phyloP scores from a whole-genome alignment of 2,888 invertebrate genomes.

The Agrochola lychnidis region DNA sequence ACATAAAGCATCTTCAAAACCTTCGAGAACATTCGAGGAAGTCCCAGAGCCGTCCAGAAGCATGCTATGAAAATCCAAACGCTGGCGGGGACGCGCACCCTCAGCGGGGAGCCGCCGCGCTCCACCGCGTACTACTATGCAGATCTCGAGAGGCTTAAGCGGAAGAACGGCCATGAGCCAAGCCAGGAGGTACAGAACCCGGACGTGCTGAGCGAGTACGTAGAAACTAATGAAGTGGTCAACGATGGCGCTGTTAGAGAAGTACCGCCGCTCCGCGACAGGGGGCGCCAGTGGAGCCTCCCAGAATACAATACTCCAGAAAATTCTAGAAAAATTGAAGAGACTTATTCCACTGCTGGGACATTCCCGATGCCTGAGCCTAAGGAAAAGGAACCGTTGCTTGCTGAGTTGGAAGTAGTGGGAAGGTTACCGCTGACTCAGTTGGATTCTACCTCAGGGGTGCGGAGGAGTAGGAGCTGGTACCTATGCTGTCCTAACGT shows the following conservation, averaged over 20 bases:
- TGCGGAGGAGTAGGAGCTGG: conserved; percentile 91
- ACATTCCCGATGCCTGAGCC: conserved; percentile 88
- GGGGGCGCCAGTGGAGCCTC: conserved; percentile 76
- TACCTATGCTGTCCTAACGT: conserved; percentile 90
- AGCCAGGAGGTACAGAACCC: conserved; percentile 74
- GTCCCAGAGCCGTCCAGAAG: conserved; percentile 17
- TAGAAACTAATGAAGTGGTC: conserved; percentile 80
- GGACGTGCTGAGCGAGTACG: conserved; percentile 88
- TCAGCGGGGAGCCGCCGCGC: conserved; percentile 90
- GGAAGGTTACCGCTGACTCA: conserved; percentile 84
- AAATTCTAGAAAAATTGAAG: conserved; percentile 76
- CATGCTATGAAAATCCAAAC: conserved; percentile 70
- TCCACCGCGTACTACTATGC: conserved; percentile 91
- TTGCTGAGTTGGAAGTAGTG: conserved; percentile 85
- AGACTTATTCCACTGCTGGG: conserved; percentile 88
- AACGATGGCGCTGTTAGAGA: conserved; percentile 82
- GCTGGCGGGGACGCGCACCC: conserved; percentile 80
- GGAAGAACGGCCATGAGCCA: conserved; percentile 72
- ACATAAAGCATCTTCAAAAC: background rate
- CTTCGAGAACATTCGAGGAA: conserved; percentile 16
- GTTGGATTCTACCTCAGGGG: conserved; percentile 79
- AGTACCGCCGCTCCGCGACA: conserved; percentile 81
- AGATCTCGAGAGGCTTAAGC: conserved; percentile 90
- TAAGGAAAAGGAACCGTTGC: conserved; percentile 85
- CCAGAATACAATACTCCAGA: conserved; percentile 83